phyloP scores from a whole-genome alignment of 2,113 vertebrate species.

The Gymnorhina tibicen region DNA sequence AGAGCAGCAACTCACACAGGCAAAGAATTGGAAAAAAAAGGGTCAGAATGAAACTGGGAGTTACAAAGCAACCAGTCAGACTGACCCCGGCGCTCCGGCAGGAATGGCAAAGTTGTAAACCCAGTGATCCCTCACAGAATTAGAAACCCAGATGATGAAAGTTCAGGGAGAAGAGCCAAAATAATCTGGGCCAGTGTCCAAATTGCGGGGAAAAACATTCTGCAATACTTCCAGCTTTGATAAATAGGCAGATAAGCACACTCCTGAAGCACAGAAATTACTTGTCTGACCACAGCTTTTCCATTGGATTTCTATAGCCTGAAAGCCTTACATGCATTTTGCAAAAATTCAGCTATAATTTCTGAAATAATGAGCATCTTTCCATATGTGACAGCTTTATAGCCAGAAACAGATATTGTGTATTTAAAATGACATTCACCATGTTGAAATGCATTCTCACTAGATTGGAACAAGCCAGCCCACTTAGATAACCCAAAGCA shows the following conservation, averaged over 20 bases:
- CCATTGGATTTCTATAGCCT: neutral
- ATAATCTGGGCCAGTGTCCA: slow-evolving; percentile 8
- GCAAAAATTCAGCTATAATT: neutral
- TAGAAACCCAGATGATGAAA: slow-evolving; percentile 49
- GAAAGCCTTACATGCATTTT: neutral
- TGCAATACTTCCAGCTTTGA: slow-evolving; percentile 16
- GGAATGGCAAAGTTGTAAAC: slow-evolving; percentile 39
- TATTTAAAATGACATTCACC: neutral
- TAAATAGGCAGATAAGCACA: slow-evolving; percentile 37
- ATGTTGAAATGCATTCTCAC: neutral
- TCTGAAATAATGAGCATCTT: neutral
- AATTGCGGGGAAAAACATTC: slow-evolving; percentile 35
- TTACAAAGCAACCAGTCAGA: slow-evolving; percentile 14
- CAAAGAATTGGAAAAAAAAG: neutral
- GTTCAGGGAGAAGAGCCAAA: slow-evolving; percentile 9
- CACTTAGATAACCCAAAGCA: neutral
- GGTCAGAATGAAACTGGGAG: neutral
- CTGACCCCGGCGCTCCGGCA: neutral
- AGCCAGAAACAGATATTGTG: neutral
- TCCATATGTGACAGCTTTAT: neutral
- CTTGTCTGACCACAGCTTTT: neutral
- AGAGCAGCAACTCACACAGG: slow-evolving; percentile 1
- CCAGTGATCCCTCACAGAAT: slow-evolving; percentile 10
- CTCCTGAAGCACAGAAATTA: neutral
- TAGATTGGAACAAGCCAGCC: neutral